These are phyloP conservation scores for Spatulosminthurus flaviceps DNA, from an alignment of 2,888 invertebrate species.

Conservation along the genomic window DNA sequence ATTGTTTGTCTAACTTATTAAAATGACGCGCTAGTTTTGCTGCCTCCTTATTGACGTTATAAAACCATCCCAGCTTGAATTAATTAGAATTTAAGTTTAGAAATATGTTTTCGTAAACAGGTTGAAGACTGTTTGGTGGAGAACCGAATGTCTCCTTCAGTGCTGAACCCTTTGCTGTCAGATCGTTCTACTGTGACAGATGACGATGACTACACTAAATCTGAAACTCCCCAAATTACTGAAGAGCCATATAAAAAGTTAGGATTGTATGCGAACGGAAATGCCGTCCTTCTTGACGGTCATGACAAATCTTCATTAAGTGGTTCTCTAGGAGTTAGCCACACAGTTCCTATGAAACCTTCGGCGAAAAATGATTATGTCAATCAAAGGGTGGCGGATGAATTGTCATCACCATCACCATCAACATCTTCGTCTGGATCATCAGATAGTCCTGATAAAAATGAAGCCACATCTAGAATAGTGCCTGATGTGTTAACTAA, in stretches of 20 bases:
- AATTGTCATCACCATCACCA: constrained; percentile 36
- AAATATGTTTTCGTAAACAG: constrained; percentile 45
- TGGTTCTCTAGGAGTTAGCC: neutral
- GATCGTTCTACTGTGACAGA: constrained; percentile 49
- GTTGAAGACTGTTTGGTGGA: constrained; percentile 54
- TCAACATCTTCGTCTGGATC: constrained; percentile 34
- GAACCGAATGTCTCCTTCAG: constrained; percentile 54
- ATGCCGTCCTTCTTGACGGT: constrained; percentile 32
- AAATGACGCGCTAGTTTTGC: no score
- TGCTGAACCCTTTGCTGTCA: constrained; percentile 55
- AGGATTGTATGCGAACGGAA: constrained; percentile 52
- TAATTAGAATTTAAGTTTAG: constrained; percentile 1
- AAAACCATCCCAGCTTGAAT: no score
- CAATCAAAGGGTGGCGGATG: constrained; percentile 28
- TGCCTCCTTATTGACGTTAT: no score
- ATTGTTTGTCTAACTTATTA: no score
- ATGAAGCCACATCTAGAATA: constrained; percentile 31
- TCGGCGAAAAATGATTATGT: constrained; percentile 19
- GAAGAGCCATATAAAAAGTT: constrained; percentile 52
- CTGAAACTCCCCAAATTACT: neutral
- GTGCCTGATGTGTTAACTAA: constrained; percentile 48
- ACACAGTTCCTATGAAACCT: neutral
- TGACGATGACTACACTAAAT: constrained; percentile 27
- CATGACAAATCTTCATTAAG: neutral
- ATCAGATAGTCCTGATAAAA: constrained; percentile 40